These are phyloP conservation scores for Protodeltote pygarga DNA, from an alignment of 2,888 invertebrate genomes.

Conservation along the genomic window DNA sequence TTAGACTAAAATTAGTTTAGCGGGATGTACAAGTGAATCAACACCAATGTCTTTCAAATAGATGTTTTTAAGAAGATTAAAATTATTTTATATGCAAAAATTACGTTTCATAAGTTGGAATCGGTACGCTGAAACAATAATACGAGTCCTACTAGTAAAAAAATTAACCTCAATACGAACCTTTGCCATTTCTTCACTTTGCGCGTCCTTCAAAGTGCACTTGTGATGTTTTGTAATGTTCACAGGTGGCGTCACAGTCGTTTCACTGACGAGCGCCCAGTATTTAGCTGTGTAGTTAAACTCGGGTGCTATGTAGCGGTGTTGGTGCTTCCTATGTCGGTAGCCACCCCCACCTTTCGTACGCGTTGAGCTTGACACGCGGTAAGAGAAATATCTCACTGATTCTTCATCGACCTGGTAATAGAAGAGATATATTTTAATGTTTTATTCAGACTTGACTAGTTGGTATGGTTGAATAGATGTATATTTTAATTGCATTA, in stretches of 20 bases:
- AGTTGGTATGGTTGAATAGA: too few relatives aligned
- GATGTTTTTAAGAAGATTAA: too few relatives aligned
- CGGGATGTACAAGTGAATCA: too few relatives aligned
- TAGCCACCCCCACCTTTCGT: conserved; percentile 80
- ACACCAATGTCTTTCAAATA: too few relatives aligned
- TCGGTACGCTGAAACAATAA: too few relatives aligned
- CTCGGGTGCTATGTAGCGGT: conserved; percentile 81
- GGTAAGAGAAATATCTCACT: conserved; percentile 78
- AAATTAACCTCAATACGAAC: conserved; percentile 45
- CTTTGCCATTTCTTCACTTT: conserved; percentile 79
- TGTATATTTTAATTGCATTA: too few relatives aligned
- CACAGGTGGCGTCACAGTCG: conserved; percentile 65
- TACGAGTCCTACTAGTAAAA: neutral
- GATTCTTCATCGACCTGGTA: conserved; percentile 76
- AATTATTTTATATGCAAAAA: too few relatives aligned
- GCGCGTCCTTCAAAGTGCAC: conserved; percentile 78
- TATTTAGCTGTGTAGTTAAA: conserved; percentile 82
- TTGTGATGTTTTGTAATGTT: conserved; percentile 75
- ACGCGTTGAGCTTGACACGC: conserved; percentile 80
- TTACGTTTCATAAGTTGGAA: too few relatives aligned
- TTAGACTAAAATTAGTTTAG: too few relatives aligned
- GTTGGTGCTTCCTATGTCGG: conserved; percentile 78
- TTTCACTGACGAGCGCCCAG: conserved; percentile 81
- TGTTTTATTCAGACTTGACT: too few relatives aligned
- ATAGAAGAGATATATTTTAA: neutral